Evolutionary conservation across 2,797 vertebrate genomes (phyloP), one percentile per base, ranked within the genome.

Genomic region (Cuculus canorus): DNA sequence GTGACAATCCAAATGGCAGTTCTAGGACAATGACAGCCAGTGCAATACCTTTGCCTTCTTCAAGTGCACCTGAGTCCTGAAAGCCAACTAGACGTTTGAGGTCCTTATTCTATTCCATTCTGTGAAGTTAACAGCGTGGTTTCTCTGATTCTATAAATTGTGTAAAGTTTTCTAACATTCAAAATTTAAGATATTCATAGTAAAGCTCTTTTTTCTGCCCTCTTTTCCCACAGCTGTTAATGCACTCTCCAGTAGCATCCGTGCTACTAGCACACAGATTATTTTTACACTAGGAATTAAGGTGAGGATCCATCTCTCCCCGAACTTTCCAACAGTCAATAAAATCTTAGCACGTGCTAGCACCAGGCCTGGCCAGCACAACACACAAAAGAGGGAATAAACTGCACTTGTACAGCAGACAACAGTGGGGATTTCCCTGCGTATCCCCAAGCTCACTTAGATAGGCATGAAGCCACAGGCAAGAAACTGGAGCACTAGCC

Each of bases 141-240:
- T 83, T 35, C 72, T 86, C 77, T 9, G 28, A 59, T 21, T 52
- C 9, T 61, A 13, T 17, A 37, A 57, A 45, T 64, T n/a, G 53
- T 45, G 28, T 7, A 52, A 21, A 39, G 5, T 18, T 24, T 81
- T 75, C 17, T 7, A 32, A 19, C 13, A 11, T 17, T 35, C 6
- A 5, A 50, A 72, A 53, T 28, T 52, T 13, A 19, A 47, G 14
- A 19, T 33, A 4, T 1, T 56, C 0, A 3, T 1, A 0, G 37
- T 17, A 8, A 9, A 73, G 13, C 2, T 5, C 4, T 3, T 39
- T 14, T 13, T 56, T 12, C 54, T 69, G 28, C 8, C 7, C 10
- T 30, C 32, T 73, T 30, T 17, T 43, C 21, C 69, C 14, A 35
- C 14, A 50, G 39, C 23, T 37, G 25, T 4, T 17, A 17, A 25